These are phyloP conservation scores for Ondatra zibethicus DNA, from an alignment of 2,113 vertebrate species.

Conservation along the genomic window DNA sequence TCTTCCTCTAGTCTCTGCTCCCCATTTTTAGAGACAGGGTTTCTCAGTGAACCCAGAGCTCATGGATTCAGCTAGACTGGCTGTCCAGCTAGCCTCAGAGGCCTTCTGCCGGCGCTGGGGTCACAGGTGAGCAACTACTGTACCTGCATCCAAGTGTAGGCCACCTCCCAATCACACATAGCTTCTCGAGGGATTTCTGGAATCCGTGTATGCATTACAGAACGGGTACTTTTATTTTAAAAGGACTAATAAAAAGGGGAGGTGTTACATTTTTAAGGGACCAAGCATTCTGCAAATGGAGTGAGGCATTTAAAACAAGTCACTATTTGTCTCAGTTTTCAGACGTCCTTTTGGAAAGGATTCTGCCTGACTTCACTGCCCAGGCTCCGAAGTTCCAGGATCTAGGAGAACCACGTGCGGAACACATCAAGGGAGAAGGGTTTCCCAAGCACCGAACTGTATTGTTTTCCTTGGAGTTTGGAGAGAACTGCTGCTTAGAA, in stretches of 20 bases:
- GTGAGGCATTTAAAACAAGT: constrained; percentile 23
- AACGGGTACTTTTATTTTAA: neutral
- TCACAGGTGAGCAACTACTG: neutral
- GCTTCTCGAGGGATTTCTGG: neutral
- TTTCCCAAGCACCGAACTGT: constrained; percentile 28
- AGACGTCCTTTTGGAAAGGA: constrained; percentile 44
- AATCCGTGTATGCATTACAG: neutral
- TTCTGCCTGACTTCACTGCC: neutral
- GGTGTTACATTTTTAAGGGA: neutral
- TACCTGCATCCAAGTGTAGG: neutral
- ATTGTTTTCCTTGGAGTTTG: constrained; percentile 70
- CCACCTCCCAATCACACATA: neutral
- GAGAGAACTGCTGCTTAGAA: constrained; percentile 64
- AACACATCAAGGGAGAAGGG: constrained; percentile 46
- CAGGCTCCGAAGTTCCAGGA: constrained; percentile 35
- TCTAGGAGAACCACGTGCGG: constrained; percentile 41
- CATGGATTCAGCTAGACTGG: neutral
- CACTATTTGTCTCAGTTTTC: constrained; percentile 40
- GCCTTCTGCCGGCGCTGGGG: neutral
- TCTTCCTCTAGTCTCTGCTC: neutral
- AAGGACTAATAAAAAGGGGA: neutral
- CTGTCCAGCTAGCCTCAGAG: neutral
- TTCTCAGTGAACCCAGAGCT: neutral
- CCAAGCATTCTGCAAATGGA: neutral
- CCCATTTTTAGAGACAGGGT: neutral